A percentile compares a stretch with the other conserved stretches of the same genome.
These are phyloP conservation scores for Phrynocephalus versicolor DNA, from an alignment of 2,113 vertebrate species.

Conservation along the genomic window DNA sequence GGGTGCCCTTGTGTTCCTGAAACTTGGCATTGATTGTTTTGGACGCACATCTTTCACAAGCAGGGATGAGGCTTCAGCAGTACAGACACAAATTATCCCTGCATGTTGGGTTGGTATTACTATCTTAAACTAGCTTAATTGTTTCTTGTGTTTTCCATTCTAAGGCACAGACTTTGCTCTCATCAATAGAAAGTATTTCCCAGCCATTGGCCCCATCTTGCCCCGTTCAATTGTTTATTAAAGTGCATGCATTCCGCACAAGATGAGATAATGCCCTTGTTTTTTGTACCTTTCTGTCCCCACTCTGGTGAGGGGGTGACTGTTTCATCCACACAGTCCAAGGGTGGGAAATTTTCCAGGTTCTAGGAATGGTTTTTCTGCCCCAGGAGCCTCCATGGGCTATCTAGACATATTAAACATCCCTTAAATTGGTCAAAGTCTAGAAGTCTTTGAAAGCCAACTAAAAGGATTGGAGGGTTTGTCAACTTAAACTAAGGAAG, in stretches of 20 bases:
- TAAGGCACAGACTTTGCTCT: neutral
- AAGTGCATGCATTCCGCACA: neutral
- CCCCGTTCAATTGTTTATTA: neutral
- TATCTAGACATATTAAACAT: too few relatives aligned
- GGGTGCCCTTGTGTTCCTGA: neutral
- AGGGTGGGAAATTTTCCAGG: slow-evolving; percentile 17
- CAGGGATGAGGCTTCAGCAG: neutral
- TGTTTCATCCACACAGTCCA: too few relatives aligned
- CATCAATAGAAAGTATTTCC: neutral
- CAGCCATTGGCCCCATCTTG: neutral
- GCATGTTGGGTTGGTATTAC: neutral
- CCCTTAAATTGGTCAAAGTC: too few relatives aligned
- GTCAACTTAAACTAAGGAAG: too few relatives aligned
- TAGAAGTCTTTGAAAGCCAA: too few relatives aligned
- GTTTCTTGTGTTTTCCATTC: neutral
- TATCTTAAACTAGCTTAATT: neutral
- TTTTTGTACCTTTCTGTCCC: neutral
- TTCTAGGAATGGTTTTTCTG: too few relatives aligned
- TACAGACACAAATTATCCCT: neutral
- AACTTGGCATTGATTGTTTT: neutral
- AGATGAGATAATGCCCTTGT: too few relatives aligned
- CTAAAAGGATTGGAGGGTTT: too few relatives aligned
- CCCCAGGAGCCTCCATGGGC: too few relatives aligned
- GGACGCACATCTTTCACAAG: neutral
- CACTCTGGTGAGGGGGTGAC: too few relatives aligned